Evolutionary conservation across 1,140 invertebrate species (phyloP).

Genomic region (Pogonomyrmex californicus): DNA sequence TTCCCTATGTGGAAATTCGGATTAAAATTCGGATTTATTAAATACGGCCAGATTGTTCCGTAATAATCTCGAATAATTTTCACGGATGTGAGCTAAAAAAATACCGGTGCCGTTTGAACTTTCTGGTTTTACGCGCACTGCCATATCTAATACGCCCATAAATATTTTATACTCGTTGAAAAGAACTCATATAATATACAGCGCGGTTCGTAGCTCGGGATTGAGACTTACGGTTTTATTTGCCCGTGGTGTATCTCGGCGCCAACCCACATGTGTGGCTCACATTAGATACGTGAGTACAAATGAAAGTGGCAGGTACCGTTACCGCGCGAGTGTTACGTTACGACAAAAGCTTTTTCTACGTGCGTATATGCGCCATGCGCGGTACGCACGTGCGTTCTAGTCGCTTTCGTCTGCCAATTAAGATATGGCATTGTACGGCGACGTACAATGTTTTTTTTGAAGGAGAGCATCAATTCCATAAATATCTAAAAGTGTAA

Average conservation of each 20-base stretch:
- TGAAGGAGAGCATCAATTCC: background rate
- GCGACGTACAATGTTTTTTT: conserved; percentile 2
- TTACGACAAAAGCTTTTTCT: conserved; percentile 72
- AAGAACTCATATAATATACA: conserved; percentile 23
- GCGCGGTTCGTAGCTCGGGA: background rate
- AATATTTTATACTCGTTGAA: background rate
- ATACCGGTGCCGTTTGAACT: background rate
- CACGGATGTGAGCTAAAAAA: background rate
- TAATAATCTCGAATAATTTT: conserved; percentile 6
- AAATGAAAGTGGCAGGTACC: conserved; percentile 79
- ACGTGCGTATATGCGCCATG: background rate
- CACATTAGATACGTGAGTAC: conserved; percentile 75
- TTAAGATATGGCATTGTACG: conserved; percentile 14
- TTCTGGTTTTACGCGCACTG: background rate
- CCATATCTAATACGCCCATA: background rate
- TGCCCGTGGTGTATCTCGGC: conserved; percentile 50
- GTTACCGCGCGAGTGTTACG: conserved; percentile 67
- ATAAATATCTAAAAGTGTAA: background rate
- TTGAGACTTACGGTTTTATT: conserved; percentile 61
- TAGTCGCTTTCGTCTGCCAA: conserved; percentile 50
- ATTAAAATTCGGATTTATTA: background rate
- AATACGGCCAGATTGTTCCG: background rate
- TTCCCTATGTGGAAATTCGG: background rate
- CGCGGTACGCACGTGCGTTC: conserved; percentile 22
- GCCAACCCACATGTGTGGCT: conserved; percentile 75